A percentile compares a stretch with the other conserved stretches of the same genome.
phyloP scores from a whole-genome alignment of 1,140 invertebrate species.

The Bactericera cockerelli region DNA sequence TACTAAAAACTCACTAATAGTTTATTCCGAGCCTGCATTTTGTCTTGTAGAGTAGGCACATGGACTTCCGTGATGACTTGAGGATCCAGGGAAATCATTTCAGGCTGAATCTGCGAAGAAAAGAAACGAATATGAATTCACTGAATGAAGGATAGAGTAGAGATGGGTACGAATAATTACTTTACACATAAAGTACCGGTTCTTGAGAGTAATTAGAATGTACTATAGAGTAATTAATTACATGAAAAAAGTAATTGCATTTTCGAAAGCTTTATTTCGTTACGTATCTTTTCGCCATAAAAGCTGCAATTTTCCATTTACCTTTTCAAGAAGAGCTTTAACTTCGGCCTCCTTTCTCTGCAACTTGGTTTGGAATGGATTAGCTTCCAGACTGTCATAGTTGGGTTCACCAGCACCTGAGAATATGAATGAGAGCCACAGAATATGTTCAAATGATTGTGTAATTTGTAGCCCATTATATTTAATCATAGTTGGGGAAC shows the following conservation, averaged over 20 bases:
- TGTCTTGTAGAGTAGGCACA: constrained; percentile 58
- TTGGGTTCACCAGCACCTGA: constrained; percentile 86
- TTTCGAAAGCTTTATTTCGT: too few species aligned
- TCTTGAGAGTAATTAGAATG: too few species aligned
- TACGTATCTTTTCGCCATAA: too few species aligned
- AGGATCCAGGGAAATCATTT: constrained; percentile 81
- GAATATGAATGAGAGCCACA: too few species aligned
- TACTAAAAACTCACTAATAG: constrained; percentile 38
- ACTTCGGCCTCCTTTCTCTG: constrained; percentile 91
- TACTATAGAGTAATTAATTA: too few species aligned
- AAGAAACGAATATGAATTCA: too few species aligned
- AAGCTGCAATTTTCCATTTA: constrained; percentile 21
- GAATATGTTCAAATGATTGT: background rate
- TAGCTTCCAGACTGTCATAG: constrained; percentile 88
- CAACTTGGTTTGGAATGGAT: constrained; percentile 86
- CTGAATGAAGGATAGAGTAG: too few species aligned
- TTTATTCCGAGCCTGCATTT: constrained; percentile 59
- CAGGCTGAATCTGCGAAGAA: constrained; percentile 54
- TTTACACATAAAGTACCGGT: too few species aligned
- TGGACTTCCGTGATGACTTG: constrained; percentile 49
- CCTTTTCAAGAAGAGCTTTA: constrained; percentile 87
- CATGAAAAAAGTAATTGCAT: too few species aligned
- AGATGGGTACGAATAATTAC: too few species aligned
- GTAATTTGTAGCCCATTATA: background rate
- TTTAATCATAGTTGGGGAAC: background rate